Base-by-base conservation (phyloP, 2,888 invertebrate species). In the Drymonia ruficornis region DNA sequence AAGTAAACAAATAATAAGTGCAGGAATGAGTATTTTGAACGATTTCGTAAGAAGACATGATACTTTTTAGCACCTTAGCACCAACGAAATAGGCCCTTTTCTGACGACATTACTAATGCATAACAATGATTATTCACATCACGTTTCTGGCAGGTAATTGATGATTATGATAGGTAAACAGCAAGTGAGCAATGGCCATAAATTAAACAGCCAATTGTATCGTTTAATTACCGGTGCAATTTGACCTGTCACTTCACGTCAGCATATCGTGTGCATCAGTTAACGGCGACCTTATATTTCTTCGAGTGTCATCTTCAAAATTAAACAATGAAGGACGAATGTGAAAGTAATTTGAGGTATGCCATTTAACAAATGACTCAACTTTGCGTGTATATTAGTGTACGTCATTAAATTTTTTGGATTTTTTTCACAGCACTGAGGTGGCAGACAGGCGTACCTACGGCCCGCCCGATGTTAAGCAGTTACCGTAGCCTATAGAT, bases 201-300 rank as follows among this genome's bases (percentile, higher is more conserved):
- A 77, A 70, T 79, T 74, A 76, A 75, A 76, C 77, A 75, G 73
- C 62, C 69, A 78, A 78, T 76, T 73, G 80, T 78, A 80, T 78
- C 67, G 73, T 80, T 78, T 81, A 80, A 81, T 84, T 80, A 82
- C 51, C 71, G 75, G 74, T 74, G 70, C 78, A 79, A 83, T 81
- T 78, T 74, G 73, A 72, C 66, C 77, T 79, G 84, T 86, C 83
- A 82, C 65, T 62, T 71, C 61, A 67, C 63, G 75, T 77, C 72
- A 71, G 68, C 59, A 64, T 70, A 72, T 73, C 68, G 65, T 70
- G 63, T 63, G 52, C 70, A 74, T 76, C 72, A 68, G 57, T 72
- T 66, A 67, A 70, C 70, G 53, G 56, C 61, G 72, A 69, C 73
- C 70, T 76, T 73, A 73, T 67, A 58, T 69, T 72, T 70, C 65